A percentile compares a stretch with the other conserved stretches of the same genome.
Conservation (phyloP, 1,140 invertebrate species). For the Penaeus chinensis region DNA sequence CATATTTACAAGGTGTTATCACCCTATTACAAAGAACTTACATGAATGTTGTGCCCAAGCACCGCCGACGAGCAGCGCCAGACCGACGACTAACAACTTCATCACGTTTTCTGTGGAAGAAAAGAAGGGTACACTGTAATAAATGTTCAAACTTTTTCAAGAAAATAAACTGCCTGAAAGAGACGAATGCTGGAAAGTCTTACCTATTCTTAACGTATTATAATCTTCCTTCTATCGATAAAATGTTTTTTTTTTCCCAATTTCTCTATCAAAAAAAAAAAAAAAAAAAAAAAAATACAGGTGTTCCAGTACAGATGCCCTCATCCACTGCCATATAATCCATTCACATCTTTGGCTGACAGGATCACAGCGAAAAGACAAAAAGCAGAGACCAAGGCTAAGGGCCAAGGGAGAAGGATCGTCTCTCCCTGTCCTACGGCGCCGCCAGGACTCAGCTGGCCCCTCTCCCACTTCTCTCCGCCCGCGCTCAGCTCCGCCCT, state of each 20-base stretch:
- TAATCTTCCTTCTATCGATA: too few species aligned
- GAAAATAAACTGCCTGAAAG: not conserved
- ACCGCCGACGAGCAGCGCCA: constrained; percentile 8
- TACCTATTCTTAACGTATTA: too few species aligned
- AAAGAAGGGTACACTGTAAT: not conserved
- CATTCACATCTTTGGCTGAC: too few species aligned
- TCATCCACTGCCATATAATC: too few species aligned
- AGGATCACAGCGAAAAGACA: too few species aligned
- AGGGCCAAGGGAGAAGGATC: too few species aligned
- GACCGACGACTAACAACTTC: not conserved
- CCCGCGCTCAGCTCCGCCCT: constrained; percentile 1
- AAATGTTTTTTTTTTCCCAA: too few species aligned
- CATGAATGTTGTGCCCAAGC: constrained; percentile 8
- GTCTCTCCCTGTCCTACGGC: not conserved
- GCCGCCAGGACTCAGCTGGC: not conserved
- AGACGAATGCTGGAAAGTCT: not conserved
- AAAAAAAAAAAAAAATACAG: too few species aligned
- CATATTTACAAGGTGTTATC: not conserved
- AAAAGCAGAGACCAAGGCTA: too few species aligned
- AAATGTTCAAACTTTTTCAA: not conserved
- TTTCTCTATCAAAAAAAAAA: too few species aligned
- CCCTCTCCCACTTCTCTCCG: not conserved
- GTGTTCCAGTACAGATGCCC: too few species aligned
- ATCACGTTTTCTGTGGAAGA: not conserved
- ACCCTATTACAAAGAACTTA: not conserved